Percentiles rank a stretch among this genome's conserved stretches.
phyloP scores from a whole-genome alignment of 2,113 vertebrate species.

The Opisthocomus hoazin region DNA sequence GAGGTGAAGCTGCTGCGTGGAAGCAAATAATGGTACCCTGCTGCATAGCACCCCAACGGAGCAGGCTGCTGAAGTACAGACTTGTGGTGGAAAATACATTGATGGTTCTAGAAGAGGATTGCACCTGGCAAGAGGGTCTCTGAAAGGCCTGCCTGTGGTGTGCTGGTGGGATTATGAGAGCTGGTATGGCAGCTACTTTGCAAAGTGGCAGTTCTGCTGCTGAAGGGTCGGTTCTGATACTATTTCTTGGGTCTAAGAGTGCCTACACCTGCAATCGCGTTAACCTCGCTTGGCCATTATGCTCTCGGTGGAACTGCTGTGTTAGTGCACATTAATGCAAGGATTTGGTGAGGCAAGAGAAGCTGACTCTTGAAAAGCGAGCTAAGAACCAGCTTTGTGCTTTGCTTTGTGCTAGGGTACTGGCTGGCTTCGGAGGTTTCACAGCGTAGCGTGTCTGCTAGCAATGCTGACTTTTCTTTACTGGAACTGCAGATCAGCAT shows the following conservation, averaged over 20 bases:
- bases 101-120: not conserved
- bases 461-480: not conserved
- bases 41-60: not conserved
- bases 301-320: not conserved
- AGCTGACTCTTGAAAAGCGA: not conserved
- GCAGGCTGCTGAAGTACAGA: not conserved
- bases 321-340: not conserved
- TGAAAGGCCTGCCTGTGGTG: not conserved
- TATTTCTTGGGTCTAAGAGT: not conserved
- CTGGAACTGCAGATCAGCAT: not conserved
- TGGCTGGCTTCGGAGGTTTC: not conserved
- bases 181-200: not conserved
- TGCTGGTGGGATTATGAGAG: not conserved
- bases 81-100: not conserved
- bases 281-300: not conserved
- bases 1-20: not conserved
- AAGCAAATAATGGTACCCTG: not conserved
- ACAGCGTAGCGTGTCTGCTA: fast-evolving
- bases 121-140: fast-evolving
- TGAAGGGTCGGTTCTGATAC: not conserved
- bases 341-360: not conserved
- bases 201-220: not conserved
- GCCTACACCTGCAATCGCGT: fast-evolving
- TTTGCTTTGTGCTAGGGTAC: not conserved
- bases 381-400: not conserved